Evolutionary conservation across 2,797 vertebrate species (phyloP), one percentile per base, ranked within the genome.

Genomic region (Knipowitschia caucasica): DNA sequence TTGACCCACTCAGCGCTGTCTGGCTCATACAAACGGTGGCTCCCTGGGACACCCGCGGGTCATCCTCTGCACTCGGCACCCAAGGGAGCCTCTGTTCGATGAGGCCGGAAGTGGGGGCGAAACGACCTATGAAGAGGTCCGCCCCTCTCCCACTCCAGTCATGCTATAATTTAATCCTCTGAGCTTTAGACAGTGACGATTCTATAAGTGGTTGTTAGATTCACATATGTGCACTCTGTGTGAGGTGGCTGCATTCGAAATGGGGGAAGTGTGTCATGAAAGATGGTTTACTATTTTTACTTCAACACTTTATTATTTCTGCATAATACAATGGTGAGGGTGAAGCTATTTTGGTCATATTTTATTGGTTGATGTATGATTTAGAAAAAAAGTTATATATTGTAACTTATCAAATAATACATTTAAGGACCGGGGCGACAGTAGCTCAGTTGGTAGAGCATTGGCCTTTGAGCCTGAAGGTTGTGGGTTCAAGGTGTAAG

Each of bases 141-240:
- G 47, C 44, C 62, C 57, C 64, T 58, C 43, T 58, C 57, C 63
- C 69, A 31, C 36, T 29, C 60, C 43, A 46, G 58, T 74, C 47
- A 54, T 67, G 29, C 64, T 73, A 66, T 88, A 84, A 85, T 86
- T 84, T 84, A 83, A 72, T 85, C 85, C 75, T 75, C 68, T 7
- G 82, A 83, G 83, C 71, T 78, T 83, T 80, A 80, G 59, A 46
- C 31, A 27, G 56, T 71, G 77, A 62, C 79, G 78, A 68, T 12
- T 2, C 38, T 33, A 24, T 15, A 47, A 20, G 39, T 25, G 30
- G 46, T 33, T 6, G 54, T 15, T 64, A 40, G 43, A 43, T n/a
- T 18, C n/a, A 50, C 46, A 45, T 27, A 26, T 33, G 20, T 50
- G 31, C 49, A 20, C 49, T 36, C 20, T 44, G 31, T 7, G 36